Evolutionary conservation across 2,888 invertebrate species (phyloP).

Genomic region (Oligia latruncula): DNA sequence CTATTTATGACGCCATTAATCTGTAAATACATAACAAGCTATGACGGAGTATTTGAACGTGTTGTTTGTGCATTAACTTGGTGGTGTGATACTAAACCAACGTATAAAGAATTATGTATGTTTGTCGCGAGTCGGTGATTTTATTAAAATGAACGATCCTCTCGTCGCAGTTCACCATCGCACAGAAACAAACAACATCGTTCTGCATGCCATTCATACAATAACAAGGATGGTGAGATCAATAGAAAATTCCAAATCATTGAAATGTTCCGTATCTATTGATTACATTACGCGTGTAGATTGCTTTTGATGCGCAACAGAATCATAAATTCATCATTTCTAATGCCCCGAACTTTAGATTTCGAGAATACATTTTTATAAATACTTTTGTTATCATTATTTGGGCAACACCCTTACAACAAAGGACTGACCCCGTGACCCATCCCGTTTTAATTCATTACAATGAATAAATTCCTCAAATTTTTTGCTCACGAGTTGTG

Average conservation of each 20-base stretch:
- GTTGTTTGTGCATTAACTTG: constrained; percentile 55
- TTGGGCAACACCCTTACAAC: constrained; percentile 32
- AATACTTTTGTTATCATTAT: constrained; percentile 45
- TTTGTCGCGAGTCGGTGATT: constrained; percentile 51
- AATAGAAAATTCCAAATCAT: constrained; percentile 64
- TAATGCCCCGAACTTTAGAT: constrained; percentile 20
- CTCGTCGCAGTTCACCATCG: constrained; percentile 38
- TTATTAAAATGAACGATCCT: constrained; percentile 44
- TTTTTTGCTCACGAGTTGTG: constrained; percentile 51
- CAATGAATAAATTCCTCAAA: constrained; percentile 64
- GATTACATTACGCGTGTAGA: constrained; percentile 55
- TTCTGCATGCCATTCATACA: constrained; percentile 53
- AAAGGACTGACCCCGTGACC: constrained; percentile 49
- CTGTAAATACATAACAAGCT: constrained; percentile 55
- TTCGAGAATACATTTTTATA: constrained; percentile 29
- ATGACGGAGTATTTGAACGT: constrained; percentile 52
- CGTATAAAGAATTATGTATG: constrained; percentile 45
- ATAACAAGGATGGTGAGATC: constrained; percentile 55
- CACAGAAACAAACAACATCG: constrained; percentile 57
- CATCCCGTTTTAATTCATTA: constrained; percentile 56
- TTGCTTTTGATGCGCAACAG: constrained; percentile 52
- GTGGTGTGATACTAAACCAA: constrained; percentile 50
- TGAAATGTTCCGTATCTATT: constrained; percentile 55
- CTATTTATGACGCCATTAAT: constrained; percentile 63
- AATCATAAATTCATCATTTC: constrained; percentile 56